Conservation (phyloP, 2,113 vertebrate species). For the Polypterus senegalus region DNA sequence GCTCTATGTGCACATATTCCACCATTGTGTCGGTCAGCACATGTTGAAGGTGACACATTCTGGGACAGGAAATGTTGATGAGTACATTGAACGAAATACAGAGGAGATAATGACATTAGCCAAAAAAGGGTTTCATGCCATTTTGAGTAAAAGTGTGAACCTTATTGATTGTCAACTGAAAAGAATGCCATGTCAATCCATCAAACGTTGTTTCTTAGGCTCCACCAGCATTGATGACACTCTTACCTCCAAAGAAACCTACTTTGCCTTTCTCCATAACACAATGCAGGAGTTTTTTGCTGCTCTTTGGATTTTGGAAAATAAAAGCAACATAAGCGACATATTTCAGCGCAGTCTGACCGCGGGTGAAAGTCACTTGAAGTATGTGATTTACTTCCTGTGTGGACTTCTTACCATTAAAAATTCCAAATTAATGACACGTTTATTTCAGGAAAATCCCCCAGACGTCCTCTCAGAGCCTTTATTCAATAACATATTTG, state of each 20-base stretch:
- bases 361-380: slow-evolving; percentile 20
- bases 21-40: slow-evolving; percentile 13
- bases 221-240: neutral
- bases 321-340: slow-evolving; percentile 13
- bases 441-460: slow-evolving; percentile 16
- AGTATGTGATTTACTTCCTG: slow-evolving; percentile 19
- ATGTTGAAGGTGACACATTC: neutral
- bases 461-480: neutral
- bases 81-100: neutral
- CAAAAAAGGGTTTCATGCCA: slow-evolving; percentile 10
- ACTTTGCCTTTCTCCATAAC: slow-evolving; percentile 20
- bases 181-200: neutral
- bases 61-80: neutral
- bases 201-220: slow-evolving; percentile 8
- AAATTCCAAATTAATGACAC: slow-evolving; percentile 7
- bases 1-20: slow-evolving; percentile 23
- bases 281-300: slow-evolving; percentile 27
- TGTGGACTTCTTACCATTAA: slow-evolving; percentile 19
- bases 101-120: slow-evolving; percentile 2
- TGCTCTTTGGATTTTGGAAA: slow-evolving; percentile 20
- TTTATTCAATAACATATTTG: too few relatives aligned
- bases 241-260: neutral
- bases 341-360: slow-evolving; percentile 14
- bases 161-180: neutral
- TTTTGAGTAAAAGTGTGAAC: slow-evolving; percentile 7